These are phyloP conservation scores for Halocynthia roretzi DNA, from an alignment of 23 tunicate genomes.

Conservation along the genomic window DNA sequence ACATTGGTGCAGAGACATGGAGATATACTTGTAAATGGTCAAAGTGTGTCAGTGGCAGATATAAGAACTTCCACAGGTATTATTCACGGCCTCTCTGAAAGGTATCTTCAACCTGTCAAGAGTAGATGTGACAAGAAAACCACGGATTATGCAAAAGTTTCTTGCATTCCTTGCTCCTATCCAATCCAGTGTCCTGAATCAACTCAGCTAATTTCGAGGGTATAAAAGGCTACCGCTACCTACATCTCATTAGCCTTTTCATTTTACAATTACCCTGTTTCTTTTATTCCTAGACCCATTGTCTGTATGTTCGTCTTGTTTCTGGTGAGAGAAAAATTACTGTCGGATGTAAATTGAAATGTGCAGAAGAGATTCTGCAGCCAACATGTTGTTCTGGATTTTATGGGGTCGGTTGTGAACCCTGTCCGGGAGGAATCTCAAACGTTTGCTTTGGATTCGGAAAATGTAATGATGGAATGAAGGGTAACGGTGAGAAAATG, in stretches of 20 bases:
- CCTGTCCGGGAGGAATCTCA: constrained; percentile 83
- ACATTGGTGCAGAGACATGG: constrained; percentile 36
- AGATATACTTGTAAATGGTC: constrained; percentile 35
- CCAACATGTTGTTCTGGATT: constrained; percentile 57
- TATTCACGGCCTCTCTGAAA: constrained; percentile 29
- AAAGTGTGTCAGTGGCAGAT: constrained; percentile 21
- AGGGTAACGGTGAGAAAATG: constrained; percentile 56
- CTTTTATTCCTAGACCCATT: constrained; percentile 21
- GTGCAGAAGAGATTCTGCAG: background rate
- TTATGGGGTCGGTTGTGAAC: constrained; percentile 71
- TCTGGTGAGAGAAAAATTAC: constrained; percentile 2
- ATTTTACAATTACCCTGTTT: background rate
- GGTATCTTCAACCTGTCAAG: constrained; percentile 25
- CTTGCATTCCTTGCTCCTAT: constrained; percentile 32
- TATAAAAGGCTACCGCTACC: no score
- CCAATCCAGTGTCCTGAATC: constrained; percentile 13
- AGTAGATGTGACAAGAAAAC: constrained; percentile 22
- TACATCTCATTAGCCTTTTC: background rate
- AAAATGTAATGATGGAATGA: constrained; percentile 53
- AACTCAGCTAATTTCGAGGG: no score
- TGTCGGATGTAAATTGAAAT: constrained; percentile 24
- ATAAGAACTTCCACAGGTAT: constrained; percentile 63
- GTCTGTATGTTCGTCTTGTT: constrained; percentile 8
- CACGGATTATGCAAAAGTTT: background rate
- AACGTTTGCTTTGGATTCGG: constrained; percentile 64